These are phyloP conservation scores for Agrilus mali DNA, from an alignment of 2,888 invertebrate genomes.

Conservation along the genomic window DNA sequence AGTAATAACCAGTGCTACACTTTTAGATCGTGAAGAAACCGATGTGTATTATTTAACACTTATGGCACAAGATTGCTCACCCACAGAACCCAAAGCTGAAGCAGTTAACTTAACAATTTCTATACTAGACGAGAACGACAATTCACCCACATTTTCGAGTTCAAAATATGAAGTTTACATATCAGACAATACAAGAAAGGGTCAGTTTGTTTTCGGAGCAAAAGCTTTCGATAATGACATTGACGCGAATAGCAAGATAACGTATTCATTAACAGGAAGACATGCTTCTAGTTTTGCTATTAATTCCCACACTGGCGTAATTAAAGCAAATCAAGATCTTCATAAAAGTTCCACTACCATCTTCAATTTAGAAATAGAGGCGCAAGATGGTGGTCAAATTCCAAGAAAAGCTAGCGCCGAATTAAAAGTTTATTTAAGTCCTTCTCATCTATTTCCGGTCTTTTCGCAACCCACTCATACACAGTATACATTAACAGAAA, in stretches of 20 bases:
- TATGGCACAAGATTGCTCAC: slow-evolving; percentile 80
- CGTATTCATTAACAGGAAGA: slow-evolving; percentile 65
- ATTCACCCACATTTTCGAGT: slow-evolving; percentile 64
- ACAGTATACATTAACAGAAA: slow-evolving; percentile 67
- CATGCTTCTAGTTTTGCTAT: slow-evolving; percentile 69
- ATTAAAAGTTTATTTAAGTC: slow-evolving; percentile 63
- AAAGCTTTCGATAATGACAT: slow-evolving; percentile 76
- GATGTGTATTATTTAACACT: slow-evolving; percentile 67
- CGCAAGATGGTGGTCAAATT: slow-evolving; percentile 64
- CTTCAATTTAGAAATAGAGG: slow-evolving; percentile 63
- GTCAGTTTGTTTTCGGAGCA: slow-evolving; percentile 84
- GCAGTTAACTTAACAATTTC: slow-evolving; percentile 72
- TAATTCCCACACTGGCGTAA: slow-evolving; percentile 71
- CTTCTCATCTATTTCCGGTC: slow-evolving; percentile 66
- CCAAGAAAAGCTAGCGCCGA: slow-evolving; percentile 62
- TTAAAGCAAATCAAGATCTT: slow-evolving; percentile 65
- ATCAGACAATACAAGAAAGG: slow-evolving; percentile 65
- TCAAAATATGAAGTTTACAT: slow-evolving; percentile 67
- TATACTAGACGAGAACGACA: slow-evolving; percentile 76
- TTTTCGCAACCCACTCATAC: slow-evolving; percentile 60
- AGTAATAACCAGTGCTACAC: slow-evolving; percentile 56
- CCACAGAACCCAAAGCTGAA: slow-evolving; percentile 71
- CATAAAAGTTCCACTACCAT: slow-evolving; percentile 42
- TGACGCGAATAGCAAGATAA: slow-evolving; percentile 67
- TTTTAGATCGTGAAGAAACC: slow-evolving; percentile 69